These are phyloP conservation scores for Avahi laniger DNA, from an alignment of 2,797 vertebrate genomes.

Conservation along the genomic window DNA sequence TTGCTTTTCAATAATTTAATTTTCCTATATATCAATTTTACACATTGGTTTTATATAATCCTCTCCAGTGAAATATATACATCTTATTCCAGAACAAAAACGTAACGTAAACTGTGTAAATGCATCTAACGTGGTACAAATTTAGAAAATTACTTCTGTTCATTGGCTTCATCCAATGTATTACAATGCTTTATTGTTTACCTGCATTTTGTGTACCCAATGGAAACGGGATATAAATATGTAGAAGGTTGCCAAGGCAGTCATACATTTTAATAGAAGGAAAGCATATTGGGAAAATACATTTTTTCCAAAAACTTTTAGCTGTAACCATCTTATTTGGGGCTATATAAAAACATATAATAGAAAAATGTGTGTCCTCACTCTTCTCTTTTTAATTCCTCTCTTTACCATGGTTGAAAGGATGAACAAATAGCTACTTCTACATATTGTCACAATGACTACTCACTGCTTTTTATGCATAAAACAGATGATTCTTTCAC, in stretches of 20 bases:
- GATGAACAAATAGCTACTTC: not conserved
- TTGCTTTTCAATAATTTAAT: not conserved
- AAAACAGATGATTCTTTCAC: slow-evolving; percentile 22
- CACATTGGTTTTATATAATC: not conserved
- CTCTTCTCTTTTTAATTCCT: not conserved
- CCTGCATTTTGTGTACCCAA: not conserved
- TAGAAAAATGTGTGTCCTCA: not conserved
- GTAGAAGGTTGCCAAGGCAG: not conserved
- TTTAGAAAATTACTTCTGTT: slow-evolving; percentile 37
- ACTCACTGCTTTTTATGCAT: not conserved
- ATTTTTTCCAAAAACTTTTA: not conserved
- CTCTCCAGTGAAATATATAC: not conserved
- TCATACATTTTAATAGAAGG: slow-evolving; percentile 55
- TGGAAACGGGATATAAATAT: slow-evolving; percentile 39
- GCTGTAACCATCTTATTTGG: not conserved
- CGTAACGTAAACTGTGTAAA: not conserved
- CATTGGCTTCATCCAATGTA: not conserved
- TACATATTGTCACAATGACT: not conserved
- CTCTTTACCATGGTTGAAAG: slow-evolving; percentile 13
- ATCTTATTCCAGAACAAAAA: not conserved
- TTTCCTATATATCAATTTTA: not conserved
- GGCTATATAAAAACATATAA: slow-evolving; percentile 12
- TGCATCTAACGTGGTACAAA: not conserved
- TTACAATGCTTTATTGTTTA: not conserved
- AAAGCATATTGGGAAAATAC: not conserved